These are phyloP conservation scores for Troglohyphantes excavatus DNA, from an alignment of 2,888 invertebrate genomes.

Conservation along the genomic window DNA sequence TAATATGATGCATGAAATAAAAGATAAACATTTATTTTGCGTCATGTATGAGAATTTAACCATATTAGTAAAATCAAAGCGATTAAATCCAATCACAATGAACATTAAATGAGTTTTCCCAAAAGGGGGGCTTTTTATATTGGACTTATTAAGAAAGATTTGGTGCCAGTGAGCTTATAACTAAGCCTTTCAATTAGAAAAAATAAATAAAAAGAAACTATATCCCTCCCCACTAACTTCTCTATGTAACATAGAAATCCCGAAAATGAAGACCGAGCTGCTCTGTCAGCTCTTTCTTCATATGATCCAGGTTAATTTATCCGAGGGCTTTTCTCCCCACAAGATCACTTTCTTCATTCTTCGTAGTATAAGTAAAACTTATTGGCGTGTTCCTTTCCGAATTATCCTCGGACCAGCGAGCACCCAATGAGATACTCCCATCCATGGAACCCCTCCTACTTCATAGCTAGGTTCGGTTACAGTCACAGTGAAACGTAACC, in stretches of 20 bases:
- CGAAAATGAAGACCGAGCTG: slow-evolving; percentile 19
- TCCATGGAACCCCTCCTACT: slow-evolving; percentile 46
- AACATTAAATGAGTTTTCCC: no score
- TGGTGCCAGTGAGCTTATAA: neutral
- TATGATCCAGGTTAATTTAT: slow-evolving; percentile 56
- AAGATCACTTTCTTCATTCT: slow-evolving; percentile 59
- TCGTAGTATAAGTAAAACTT: slow-evolving; percentile 68
- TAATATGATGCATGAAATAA: no score
- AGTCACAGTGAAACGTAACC: slow-evolving; percentile 36
- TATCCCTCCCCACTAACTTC: neutral
- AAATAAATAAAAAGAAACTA: neutral
- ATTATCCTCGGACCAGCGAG: slow-evolving; percentile 53
- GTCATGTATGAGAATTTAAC: no score
- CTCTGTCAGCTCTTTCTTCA: slow-evolving; percentile 16
- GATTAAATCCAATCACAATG: no score
- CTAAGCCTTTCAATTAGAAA: neutral
- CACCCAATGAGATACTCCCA: slow-evolving; percentile 63
- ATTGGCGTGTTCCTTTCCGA: slow-evolving; percentile 57
- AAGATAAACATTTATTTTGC: no score
- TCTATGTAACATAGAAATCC: no score
- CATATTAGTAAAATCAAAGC: no score
- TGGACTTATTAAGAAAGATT: no score
- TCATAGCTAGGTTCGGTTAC: slow-evolving; percentile 37
- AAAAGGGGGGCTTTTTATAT: no score
- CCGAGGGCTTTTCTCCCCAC: slow-evolving; percentile 16